Conservation (phyloP, 2,888 invertebrate species). For the Plagiodera versicolora region DNA sequence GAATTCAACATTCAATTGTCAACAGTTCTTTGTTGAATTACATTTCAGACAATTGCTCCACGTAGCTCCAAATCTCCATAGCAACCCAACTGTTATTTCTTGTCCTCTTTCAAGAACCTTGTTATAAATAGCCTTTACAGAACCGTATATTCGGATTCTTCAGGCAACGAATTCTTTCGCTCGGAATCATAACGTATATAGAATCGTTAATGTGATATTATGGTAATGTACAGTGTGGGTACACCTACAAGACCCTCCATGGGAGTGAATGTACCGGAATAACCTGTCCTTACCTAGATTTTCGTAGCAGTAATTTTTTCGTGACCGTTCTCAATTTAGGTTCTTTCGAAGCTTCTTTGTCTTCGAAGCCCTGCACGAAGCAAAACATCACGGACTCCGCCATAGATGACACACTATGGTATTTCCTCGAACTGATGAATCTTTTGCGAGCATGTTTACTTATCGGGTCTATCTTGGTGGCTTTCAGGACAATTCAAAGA, state of each 20-base stretch:
- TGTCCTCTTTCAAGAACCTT: no score
- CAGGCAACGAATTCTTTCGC: no score
- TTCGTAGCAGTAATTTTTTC: conserved; percentile 45
- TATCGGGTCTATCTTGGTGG: conserved; percentile 18
- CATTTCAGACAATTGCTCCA: no score
- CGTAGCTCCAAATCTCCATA: no score
- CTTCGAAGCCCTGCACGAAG: conserved; percentile 68
- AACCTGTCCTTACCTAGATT: conserved; percentile 46
- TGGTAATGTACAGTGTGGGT: background rate
- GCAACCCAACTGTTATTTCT: no score
- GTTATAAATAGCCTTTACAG: no score
- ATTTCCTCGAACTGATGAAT: conserved; percentile 28
- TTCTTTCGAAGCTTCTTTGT: conserved; percentile 49
- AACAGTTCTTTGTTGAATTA: no score
- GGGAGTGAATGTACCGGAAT: background rate
- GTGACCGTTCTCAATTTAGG: conserved; percentile 48
- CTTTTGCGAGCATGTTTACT: conserved; percentile 20
- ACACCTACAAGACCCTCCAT: background rate
- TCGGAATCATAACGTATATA: background rate
- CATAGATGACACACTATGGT: conserved; percentile 37
- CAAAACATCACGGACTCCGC: conserved; percentile 61
- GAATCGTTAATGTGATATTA: background rate
- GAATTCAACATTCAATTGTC: no score
- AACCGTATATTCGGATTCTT: no score
- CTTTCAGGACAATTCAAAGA: no score